Percentiles rank a stretch among this genome's conserved stretches.
Evolutionary conservation across 2,113 vertebrate genomes (phyloP).

Genomic region (Megalops atlanticus): DNA sequence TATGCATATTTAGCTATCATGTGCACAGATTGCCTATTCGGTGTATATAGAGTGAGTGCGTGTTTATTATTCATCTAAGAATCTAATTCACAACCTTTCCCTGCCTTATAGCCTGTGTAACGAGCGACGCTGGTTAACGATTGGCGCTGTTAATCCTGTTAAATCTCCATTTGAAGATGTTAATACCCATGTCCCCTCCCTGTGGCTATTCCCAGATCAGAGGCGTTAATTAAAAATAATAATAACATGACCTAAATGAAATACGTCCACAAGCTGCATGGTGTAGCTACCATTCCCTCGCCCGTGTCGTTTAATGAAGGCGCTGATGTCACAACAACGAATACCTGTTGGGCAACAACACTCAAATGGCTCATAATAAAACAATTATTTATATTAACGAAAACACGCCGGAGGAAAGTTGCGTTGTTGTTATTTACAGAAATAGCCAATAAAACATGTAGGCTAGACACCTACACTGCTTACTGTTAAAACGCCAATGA

Average conservation of each 20-base stretch:
- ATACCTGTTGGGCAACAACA: background rate
- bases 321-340: background rate
- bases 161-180: background rate
- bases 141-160: background rate
- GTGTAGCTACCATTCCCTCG: background rate
- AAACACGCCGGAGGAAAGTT: background rate
- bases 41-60: too few species aligned
- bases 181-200: background rate
- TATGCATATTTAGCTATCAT: background rate
- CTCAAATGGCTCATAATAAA: background rate
- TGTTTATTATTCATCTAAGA: background rate
- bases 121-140: background rate
- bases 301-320: background rate
- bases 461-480: background rate
- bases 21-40: background rate
- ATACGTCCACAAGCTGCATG: background rate
- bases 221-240: background rate
- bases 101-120: background rate
- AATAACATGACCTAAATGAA: background rate
- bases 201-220: too few species aligned
- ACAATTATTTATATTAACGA: background rate
- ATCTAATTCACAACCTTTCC: background rate
- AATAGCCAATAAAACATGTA: background rate
- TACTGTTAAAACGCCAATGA: too few species aligned
- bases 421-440: too few species aligned